phyloP scores from a whole-genome alignment of 2,888 invertebrate genomes.

The Thysanoteuthis rhombus region DNA sequence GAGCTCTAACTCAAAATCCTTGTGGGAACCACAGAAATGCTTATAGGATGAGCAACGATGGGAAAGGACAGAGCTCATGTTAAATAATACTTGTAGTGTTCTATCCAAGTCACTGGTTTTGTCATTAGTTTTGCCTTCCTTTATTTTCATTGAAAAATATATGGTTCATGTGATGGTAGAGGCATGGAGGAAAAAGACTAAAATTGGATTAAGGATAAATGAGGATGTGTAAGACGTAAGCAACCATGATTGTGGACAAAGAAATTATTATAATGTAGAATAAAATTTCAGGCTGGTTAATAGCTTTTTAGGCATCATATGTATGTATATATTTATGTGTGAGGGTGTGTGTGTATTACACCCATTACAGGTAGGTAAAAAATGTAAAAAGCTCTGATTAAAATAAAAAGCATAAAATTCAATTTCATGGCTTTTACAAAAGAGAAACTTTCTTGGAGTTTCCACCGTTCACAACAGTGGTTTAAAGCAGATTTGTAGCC shows the following conservation, averaged over 20 bases:
- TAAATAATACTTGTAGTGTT: not conserved
- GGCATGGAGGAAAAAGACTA: not conserved
- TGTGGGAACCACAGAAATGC: not conserved
- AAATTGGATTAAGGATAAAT: not conserved
- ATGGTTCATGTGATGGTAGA: not conserved
- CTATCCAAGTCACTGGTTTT: not conserved
- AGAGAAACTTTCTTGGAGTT: not conserved
- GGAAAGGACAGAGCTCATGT: not conserved
- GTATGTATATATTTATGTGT: not conserved
- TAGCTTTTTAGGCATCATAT: not conserved
- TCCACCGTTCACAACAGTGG: not conserved
- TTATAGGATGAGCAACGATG: not conserved
- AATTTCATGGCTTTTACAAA: slow-evolving; percentile 1
- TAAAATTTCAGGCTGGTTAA: not conserved
- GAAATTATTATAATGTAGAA: not conserved
- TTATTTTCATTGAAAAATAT: slow-evolving; percentile 12
- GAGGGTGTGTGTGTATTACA: not conserved
- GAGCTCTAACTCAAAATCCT: slow-evolving; percentile 12
- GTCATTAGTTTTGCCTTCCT: not conserved
- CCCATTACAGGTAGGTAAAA: not conserved
- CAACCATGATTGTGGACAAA: not conserved
- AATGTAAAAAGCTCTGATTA: not conserved
- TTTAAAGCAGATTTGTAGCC: not conserved
- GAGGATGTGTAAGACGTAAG: not conserved
- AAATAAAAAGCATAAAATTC: not conserved